Evolutionary conservation across 2,797 vertebrate species (phyloP).

Genomic region (Gymnoscopelus braueri): DNA sequence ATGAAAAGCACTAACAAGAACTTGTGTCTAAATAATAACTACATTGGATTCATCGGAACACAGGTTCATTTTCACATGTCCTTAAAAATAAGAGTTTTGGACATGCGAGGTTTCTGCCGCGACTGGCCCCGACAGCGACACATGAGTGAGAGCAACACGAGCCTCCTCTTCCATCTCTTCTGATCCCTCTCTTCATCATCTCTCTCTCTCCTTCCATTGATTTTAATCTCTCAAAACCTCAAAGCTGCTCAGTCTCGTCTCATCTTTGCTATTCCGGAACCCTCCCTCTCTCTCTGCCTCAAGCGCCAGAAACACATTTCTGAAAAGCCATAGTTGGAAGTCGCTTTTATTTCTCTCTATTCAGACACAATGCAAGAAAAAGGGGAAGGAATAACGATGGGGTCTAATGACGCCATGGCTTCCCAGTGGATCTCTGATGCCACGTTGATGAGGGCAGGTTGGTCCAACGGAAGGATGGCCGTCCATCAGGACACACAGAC

Average conservation of each 20-base stretch:
- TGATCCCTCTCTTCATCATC: constrained; percentile 43
- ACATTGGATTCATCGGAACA: too few relatives aligned
- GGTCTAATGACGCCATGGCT: too few relatives aligned
- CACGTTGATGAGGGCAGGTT: too few relatives aligned
- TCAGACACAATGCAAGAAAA: too few relatives aligned
- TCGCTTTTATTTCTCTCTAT: constrained; percentile 7
- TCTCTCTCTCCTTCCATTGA: constrained; percentile 1
- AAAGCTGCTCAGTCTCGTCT: not conserved
- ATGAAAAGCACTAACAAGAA: too few relatives aligned
- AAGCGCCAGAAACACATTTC: not conserved
- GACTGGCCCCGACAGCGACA: too few relatives aligned
- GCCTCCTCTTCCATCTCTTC: constrained; percentile 38
- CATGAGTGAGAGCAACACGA: constrained; percentile 24
- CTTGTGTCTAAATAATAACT: too few relatives aligned
- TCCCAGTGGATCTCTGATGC: too few relatives aligned
- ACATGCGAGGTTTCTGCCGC: not conserved
- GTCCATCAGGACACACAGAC: too few relatives aligned
- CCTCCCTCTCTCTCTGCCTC: constrained; percentile 18
- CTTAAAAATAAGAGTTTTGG: not conserved
- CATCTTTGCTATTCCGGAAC: not conserved
- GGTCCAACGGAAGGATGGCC: too few relatives aligned
- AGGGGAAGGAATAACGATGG: too few relatives aligned
- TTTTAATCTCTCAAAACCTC: not conserved
- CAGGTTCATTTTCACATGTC: too few relatives aligned
- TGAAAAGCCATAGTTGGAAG: not conserved